Evolutionary conservation across 2,113 vertebrate genomes (phyloP).

Genomic region (Hypocryptadius cinnamomeus): DNA sequence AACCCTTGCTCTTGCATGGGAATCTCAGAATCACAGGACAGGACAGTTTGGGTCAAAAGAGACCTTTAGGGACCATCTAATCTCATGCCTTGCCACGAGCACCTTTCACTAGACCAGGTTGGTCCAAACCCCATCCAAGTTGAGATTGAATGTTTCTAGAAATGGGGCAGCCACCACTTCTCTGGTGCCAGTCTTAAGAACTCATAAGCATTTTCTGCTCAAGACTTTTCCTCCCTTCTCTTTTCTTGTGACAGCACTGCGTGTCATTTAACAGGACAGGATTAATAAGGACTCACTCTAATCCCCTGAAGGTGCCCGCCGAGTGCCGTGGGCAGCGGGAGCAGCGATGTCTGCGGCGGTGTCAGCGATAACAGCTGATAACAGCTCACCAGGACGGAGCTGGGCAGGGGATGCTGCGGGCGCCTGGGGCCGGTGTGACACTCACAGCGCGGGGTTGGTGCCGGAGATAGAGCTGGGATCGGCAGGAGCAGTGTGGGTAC

Average conservation of each 20-base stretch:
- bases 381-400: background rate
- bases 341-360: background rate
- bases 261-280: background rate
- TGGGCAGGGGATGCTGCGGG: background rate
- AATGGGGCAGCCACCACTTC: background rate
- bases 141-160: background rate
- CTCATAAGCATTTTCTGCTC: background rate
- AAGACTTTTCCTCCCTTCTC: background rate
- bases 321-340: no score
- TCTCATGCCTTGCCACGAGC: background rate
- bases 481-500: no score
- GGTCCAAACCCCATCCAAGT: background rate
- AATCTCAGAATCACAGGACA: background rate
- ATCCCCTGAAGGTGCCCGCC: background rate
- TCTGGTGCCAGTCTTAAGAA: background rate
- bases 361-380: no score
- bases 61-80: background rate
- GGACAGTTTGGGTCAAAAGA: background rate
- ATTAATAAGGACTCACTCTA: background rate
- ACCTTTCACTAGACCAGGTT: background rate
- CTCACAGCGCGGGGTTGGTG: fast-evolving
- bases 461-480: fast-evolving
- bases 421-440: fast-evolving
- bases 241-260: background rate
- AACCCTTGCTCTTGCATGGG: background rate